A percentile compares a stretch with the other conserved stretches of the same genome.
These are phyloP conservation scores for Staurois parvus DNA, from an alignment of 2,797 vertebrate species.

Conservation along the genomic window DNA sequence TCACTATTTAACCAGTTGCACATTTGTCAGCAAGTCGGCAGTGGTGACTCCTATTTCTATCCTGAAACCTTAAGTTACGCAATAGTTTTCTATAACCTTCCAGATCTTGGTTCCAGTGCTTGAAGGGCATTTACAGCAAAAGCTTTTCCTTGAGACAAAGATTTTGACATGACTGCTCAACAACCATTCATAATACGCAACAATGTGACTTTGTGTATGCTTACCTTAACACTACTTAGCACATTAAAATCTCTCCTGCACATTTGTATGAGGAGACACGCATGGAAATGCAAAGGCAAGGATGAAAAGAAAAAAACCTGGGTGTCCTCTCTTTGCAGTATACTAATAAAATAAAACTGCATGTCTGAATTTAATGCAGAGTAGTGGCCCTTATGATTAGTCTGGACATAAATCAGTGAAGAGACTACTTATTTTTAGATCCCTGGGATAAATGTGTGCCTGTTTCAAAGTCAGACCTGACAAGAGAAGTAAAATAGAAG, in stretches of 20 bases:
- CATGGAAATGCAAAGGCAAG: not conserved
- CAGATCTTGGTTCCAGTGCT: too few relatives aligned
- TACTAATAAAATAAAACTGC: slow-evolving; percentile 65
- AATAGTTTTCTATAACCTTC: too few relatives aligned
- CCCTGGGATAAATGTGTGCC: slow-evolving; percentile 53
- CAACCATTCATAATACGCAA: too few relatives aligned
- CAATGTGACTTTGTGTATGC: too few relatives aligned
- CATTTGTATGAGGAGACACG: not conserved
- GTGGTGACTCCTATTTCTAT: too few relatives aligned
- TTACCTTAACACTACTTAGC: too few relatives aligned
- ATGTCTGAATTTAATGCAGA: slow-evolving; percentile 45
- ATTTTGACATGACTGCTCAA: too few relatives aligned
- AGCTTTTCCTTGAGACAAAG: too few relatives aligned
- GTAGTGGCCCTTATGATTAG: slow-evolving; percentile 53
- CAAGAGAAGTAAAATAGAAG: slow-evolving; percentile 44
- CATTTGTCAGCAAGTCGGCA: too few relatives aligned
- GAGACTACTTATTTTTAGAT: slow-evolving; percentile 46
- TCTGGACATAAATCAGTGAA: slow-evolving; percentile 59
- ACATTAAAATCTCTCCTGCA: not conserved
- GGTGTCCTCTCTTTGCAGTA: slow-evolving; percentile 39
- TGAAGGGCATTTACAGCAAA: too few relatives aligned
- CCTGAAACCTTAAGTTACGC: too few relatives aligned
- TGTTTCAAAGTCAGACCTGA: slow-evolving; percentile 58
- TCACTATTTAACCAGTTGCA: too few relatives aligned
- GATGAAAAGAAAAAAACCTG: not conserved